Base-by-base conservation (phyloP, 2,113 vertebrate species). In the Ailurus styani region DNA sequence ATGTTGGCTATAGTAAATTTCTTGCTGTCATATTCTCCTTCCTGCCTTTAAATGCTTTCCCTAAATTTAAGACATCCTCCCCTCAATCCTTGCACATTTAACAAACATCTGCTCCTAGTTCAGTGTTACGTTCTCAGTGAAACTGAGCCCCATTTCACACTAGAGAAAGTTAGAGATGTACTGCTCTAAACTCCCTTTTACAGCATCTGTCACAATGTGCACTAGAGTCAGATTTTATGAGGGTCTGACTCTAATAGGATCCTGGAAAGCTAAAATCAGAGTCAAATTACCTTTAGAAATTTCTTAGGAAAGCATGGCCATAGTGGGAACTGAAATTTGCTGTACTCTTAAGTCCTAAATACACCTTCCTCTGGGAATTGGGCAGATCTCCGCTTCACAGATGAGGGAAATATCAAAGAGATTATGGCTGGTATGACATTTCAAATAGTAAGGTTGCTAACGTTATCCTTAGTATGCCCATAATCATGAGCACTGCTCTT, bases 31-130 rank as follows among this genome's bases (percentile, higher is more conserved):
- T 17, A 77, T 12, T 78, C 45, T 29, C n/a, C 29, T 87, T 90
- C 72, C 70, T 95, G 68, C 57, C 87, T 93, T 86, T 83, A 72
- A 91, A 62, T 93, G 47, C 84, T 84, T 64, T 79, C 60, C 40
- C 40, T 90, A 45, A 83, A 42, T 62, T 86, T 68, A 87, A 93
- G 62, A 62, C 68, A 70, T 78, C 54, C 34, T 93, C 34, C 34
- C 45, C 75, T 84, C 21, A 72, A 78, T 66, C 87, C 45, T 9
- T 91, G 77, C 52, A 84, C 66, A 84, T 14, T 55, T 79, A 88
- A 78, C 40, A 85, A 96, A 93, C 68, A 96, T 78, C 25, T 91
- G 77, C 82, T 93, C 82, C 66, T 29, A 54, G 31, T 72, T 91
- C 83, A 91, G 50, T 37, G 18, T 73, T 60, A 91, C 37, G 83